Evolutionary conservation across 2,113 vertebrate species (phyloP), one percentile per base, ranked within the genome.

Genomic region (Xenopus laevis): DNA sequence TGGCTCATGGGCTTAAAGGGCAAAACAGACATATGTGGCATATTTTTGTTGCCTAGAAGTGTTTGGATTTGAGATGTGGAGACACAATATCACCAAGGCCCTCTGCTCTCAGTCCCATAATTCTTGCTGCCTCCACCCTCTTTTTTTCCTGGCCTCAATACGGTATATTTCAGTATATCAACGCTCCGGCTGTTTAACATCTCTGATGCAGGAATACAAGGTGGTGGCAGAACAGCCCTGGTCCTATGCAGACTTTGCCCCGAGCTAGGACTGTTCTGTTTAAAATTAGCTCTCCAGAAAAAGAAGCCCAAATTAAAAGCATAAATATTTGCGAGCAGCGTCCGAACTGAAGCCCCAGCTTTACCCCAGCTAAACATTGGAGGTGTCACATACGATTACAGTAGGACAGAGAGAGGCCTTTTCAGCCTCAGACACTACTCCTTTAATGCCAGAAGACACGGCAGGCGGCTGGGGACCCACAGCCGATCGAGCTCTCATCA

Each of bases 371-470:
- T 83, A 86, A 84, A 83, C 82, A 83, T 80, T 80, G 75, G 83
- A 85, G 83, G 82, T 85, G 81, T 86, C 83, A 84, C 71, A 82
- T 84, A 78, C 79, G 77, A 85, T 85, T 83, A 80, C 76, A 73
- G 83, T 80, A 80, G 74, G 78, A 86, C 79, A 84, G 87, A 87
- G 84, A 84, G 83, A 79, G 85, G 81, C 80, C 83, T 85, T 87
- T 73, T 84, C 83, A 85, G 82, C 74, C 81, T 78, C 82, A 89
- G 81, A 86, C 83, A 87, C 83, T 83, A 81, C 82, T 72, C 78
- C 83, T 85, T 84, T 84, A 87, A 82, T 83, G 84, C 73, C 57
- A 75, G 57, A 75, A 75, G 72, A 75, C 72, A 45, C 57, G 18
- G 81, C 81, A 46, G 82, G 80, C 79, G 65, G 82, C 81, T 82